Percentiles rank a stretch among this genome's conserved stretches.
Evolutionary conservation across 1,140 invertebrate species (phyloP).

Genomic region (Drosophila burlai): DNA sequence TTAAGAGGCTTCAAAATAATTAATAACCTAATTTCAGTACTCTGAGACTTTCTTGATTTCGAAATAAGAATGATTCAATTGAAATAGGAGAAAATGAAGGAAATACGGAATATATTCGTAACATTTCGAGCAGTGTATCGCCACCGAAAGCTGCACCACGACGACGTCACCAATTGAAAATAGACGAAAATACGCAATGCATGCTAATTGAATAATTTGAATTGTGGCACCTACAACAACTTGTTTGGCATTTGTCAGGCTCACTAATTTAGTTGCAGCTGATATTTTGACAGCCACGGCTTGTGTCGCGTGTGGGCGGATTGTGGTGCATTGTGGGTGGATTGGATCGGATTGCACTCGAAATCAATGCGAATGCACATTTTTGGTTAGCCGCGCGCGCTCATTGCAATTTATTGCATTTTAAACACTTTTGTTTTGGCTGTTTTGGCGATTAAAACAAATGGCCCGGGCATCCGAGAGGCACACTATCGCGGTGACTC

Average conservation of each 20-base stretch:
- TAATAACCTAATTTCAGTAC: neutral
- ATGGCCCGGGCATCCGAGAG: slow-evolving; percentile 53
- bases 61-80: neutral
- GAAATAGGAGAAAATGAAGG: neutral
- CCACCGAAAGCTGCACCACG: slow-evolving; percentile 10
- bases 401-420: slow-evolving; percentile 75
- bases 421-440: slow-evolving; percentile 66
- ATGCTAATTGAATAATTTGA: slow-evolving; percentile 83
- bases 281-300: slow-evolving; percentile 74
- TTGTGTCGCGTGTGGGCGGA: slow-evolving; percentile 47
- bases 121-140: neutral
- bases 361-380: slow-evolving; percentile 82
- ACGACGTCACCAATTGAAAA: slow-evolving; percentile 80
- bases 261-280: slow-evolving; percentile 71
- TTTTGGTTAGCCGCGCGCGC: slow-evolving; percentile 71
- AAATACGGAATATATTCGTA: neutral
- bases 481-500: slow-evolving; percentile 21
- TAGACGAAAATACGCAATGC: slow-evolving; percentile 82
- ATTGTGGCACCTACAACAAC: slow-evolving; percentile 79
- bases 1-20: neutral
- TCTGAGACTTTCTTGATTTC: neutral
- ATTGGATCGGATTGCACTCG: slow-evolving; percentile 38
- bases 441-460: slow-evolving; percentile 64
- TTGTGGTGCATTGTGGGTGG: slow-evolving; percentile 50
- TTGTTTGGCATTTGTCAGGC: slow-evolving; percentile 67